phyloP scores from a whole-genome alignment of 2,888 invertebrate genomes.

The Nomada ferruginata region DNA sequence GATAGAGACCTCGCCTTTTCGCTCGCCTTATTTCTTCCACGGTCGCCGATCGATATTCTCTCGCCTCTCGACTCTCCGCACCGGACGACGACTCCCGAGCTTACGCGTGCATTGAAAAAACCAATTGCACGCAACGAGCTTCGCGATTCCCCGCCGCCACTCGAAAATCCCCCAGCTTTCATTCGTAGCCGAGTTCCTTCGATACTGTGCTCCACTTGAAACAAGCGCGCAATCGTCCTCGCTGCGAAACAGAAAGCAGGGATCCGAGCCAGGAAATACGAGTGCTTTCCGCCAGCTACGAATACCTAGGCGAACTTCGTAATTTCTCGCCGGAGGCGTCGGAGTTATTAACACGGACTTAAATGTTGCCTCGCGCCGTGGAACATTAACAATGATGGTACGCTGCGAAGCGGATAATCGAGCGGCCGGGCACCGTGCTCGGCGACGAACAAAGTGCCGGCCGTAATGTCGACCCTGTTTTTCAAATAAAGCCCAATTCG shows the following conservation, averaged over 20 bases:
- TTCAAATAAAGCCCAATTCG: slow-evolving; percentile 36
- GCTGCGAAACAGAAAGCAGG: background rate
- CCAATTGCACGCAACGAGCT: slow-evolving; percentile 19
- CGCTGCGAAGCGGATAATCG: slow-evolving; percentile 37
- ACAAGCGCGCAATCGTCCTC: background rate
- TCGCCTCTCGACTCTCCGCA: slow-evolving; percentile 34
- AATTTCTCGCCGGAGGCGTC: slow-evolving; percentile 28
- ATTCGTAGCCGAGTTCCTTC: too few relatives aligned
- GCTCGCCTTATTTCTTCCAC: slow-evolving; percentile 55
- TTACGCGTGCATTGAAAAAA: slow-evolving; percentile 18
- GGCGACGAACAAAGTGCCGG: slow-evolving; percentile 3
- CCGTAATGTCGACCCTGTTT: slow-evolving; percentile 23
- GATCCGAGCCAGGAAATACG: background rate
- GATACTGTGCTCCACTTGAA: background rate
- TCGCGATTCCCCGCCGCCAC: background rate
- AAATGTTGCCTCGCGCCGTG: slow-evolving; percentile 32
- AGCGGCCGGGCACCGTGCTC: slow-evolving; percentile 1
- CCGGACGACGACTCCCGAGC: slow-evolving; percentile 3
- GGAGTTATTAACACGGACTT: slow-evolving; percentile 36
- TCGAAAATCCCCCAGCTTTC: background rate
- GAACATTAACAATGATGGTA: slow-evolving; percentile 39
- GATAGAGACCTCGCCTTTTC: slow-evolving; percentile 63
- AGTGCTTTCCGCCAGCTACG: background rate
- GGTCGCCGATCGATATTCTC: slow-evolving; percentile 63
- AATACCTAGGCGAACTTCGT: slow-evolving; percentile 10